These are phyloP conservation scores for Holotrichia oblita DNA, from an alignment of 1,140 invertebrate genomes.

Conservation along the genomic window DNA sequence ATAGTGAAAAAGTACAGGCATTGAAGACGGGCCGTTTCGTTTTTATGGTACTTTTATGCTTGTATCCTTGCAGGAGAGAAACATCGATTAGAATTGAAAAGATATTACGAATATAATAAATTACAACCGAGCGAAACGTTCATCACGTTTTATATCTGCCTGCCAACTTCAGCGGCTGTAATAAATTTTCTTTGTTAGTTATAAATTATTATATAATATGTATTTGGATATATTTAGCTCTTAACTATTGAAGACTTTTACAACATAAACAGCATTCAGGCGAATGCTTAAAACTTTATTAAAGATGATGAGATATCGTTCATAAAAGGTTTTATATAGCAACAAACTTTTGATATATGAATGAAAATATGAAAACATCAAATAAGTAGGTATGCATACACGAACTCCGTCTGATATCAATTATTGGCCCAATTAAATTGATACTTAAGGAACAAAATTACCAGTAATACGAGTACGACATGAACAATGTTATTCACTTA, in stretches of 20 bases:
- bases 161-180: background rate
- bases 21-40: constrained; percentile 2
- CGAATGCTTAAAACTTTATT: background rate
- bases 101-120: constrained; percentile 15
- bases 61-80: background rate
- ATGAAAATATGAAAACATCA: no score
- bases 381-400: no score
- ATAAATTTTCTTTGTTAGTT: background rate
- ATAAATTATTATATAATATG: background rate
- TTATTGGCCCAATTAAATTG: no score
- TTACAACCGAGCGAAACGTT: background rate
- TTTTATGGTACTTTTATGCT: background rate
- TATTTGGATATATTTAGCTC: background rate
- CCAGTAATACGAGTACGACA: no score
- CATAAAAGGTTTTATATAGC: background rate
- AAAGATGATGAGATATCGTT: background rate
- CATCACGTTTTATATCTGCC: constrained; percentile 7
- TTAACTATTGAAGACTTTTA: background rate
- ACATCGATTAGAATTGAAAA: background rate
- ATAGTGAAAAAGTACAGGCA: constrained; percentile 16
- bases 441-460: no score
- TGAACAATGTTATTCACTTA: no score
- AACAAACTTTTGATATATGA: no score
- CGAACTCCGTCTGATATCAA: no score
- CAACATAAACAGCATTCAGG: background rate